Evolutionary conservation across 2,113 vertebrate genomes (phyloP).

Genomic region (Nanger granti): DNA sequence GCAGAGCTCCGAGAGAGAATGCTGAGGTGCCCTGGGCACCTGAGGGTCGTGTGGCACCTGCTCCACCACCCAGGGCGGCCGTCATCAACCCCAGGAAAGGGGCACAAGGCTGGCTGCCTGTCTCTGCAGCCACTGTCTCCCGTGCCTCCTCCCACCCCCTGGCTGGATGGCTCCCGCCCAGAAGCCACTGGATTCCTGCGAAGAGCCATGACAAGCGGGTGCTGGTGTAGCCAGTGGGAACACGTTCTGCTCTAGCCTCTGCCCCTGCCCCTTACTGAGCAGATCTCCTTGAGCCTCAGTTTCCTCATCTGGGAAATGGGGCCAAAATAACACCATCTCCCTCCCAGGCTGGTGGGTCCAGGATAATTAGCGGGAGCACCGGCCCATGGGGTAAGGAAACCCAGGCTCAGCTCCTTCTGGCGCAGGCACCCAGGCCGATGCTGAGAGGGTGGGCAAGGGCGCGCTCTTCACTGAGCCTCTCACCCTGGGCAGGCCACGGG

Average conservation of each 20-base stretch:
- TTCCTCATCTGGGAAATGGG: neutral
- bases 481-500: neutral
- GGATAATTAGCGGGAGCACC: fast-evolving
- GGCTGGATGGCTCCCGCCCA: no score
- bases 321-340: fast-evolving
- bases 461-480: neutral
- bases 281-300: neutral
- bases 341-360: neutral
- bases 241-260: neutral
- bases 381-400: fast-evolving
- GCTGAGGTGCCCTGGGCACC: neutral
- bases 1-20: neutral
- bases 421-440: fast-evolving
- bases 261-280: neutral
- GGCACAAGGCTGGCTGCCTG: neutral
- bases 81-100: fast-evolving
- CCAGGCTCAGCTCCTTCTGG: neutral
- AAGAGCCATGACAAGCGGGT: neutral
- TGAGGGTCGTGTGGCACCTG: fast-evolving
- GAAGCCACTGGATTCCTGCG: neutral
- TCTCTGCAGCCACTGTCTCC: neutral
- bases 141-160: neutral
- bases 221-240: no score
- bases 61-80: neutral
- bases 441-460: neutral